phyloP scores from a whole-genome alignment of 2,888 invertebrate genomes.

The Chrysolina haemoptera region DNA sequence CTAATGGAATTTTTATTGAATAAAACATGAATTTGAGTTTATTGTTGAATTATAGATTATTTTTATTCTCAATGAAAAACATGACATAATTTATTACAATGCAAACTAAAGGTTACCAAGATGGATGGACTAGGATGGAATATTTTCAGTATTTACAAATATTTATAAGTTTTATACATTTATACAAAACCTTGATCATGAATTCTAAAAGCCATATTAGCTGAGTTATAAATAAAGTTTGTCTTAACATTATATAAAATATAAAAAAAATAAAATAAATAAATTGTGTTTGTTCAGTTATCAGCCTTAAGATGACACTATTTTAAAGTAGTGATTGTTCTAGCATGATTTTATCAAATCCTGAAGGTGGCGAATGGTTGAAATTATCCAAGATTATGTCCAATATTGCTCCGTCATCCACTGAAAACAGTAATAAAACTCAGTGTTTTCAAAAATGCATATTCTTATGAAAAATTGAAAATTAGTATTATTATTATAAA shows the following conservation, averaged over 20 bases:
- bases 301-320: conserved; percentile 44
- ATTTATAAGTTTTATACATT: conserved; percentile 32
- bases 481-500: no score
- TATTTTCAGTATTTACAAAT: conserved; percentile 34
- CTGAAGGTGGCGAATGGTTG: conserved; percentile 85
- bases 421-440: conserved; percentile 72
- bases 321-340: conserved; percentile 95
- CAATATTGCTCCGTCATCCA: conserved; percentile 97
- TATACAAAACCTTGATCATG: conserved; percentile 27
- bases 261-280: conserved; percentile 45
- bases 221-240: conserved; percentile 36
- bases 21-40: no score
- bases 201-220: not conserved
- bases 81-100: conserved; percentile 13
- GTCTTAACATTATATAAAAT: conserved; percentile 34
- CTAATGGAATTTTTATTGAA: no score
- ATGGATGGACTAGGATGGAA: conserved; percentile 16
- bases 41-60: not conserved
- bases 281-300: conserved; percentile 46
- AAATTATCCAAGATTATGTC: conserved; percentile 95
- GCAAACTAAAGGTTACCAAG: not conserved
- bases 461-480: no score
- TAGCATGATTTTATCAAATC: conserved; percentile 96
- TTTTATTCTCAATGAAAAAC: not conserved
- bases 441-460: not conserved